Conservation (phyloP, 2,797 vertebrate species). For the Pseudochaenichthys georgianus region DNA sequence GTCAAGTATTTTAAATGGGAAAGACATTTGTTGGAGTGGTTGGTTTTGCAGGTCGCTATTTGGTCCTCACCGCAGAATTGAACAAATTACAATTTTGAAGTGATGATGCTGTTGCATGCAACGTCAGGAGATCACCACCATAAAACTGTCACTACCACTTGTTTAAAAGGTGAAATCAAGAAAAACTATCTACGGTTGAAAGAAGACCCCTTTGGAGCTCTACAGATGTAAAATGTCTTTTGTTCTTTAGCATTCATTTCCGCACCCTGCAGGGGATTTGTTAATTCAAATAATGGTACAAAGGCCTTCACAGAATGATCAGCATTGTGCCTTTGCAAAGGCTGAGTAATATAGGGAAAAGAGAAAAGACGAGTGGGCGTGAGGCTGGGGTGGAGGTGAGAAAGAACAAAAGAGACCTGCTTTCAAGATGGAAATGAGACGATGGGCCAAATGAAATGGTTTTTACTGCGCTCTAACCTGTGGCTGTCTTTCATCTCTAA, state of each 20-base stretch:
- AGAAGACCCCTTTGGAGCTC: neutral
- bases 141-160: neutral
- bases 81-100: neutral
- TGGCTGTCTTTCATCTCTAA: constrained; percentile 50
- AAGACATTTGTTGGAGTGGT: neutral
- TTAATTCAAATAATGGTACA: constrained; percentile 4
- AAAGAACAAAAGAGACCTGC: constrained; percentile 43
- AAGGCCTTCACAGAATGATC: constrained; percentile 21
- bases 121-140: neutral
- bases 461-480: constrained; percentile 38
- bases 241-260: constrained; percentile 4
- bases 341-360: neutral
- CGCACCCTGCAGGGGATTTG: constrained; percentile 5
- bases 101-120: neutral
- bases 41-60: neutral
- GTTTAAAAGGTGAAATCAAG: neutral
- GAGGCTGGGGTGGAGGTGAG: constrained; percentile 12
- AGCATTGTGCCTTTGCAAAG: constrained; percentile 43
- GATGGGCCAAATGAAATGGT: constrained; percentile 43
- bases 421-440: constrained; percentile 64
- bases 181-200: neutral
- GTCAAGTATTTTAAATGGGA: neutral
- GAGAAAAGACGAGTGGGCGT: constrained; percentile 1
- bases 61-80: neutral
- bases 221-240: neutral